A percentile compares a stretch with the other conserved stretches of the same genome.
These are phyloP conservation scores for Procambarus virginalis DNA, from an alignment of 1,140 invertebrate species.

Conservation along the genomic window DNA sequence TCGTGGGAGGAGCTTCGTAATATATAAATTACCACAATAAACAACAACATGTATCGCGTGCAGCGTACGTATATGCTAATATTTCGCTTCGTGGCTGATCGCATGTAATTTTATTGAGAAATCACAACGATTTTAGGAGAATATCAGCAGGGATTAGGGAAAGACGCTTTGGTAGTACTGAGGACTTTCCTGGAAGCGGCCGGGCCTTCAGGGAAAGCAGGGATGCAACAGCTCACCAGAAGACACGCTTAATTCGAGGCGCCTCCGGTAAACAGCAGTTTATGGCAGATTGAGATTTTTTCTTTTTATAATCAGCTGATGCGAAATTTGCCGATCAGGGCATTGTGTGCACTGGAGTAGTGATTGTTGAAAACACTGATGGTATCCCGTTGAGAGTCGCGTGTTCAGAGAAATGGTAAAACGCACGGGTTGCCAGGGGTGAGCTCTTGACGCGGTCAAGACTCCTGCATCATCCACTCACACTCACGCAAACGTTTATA, in stretches of 20 bases:
- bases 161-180: conserved; percentile 23
- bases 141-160: not conserved
- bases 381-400: conserved; percentile 9
- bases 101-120: not conserved
- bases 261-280: not conserved
- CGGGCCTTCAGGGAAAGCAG: conserved; percentile 30
- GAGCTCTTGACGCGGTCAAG: not conserved
- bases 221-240: conserved; percentile 34
- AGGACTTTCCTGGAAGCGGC: conserved; percentile 22
- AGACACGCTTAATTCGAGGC: no score
- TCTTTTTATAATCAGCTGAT: not conserved
- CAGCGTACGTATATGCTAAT: not conserved
- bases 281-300: no score
- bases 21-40: not conserved
- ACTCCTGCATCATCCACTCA: no score
- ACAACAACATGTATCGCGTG: not conserved
- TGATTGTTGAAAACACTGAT: not conserved
- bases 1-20: not conserved
- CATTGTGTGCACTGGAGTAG: no score
- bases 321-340: no score
- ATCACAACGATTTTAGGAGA: not conserved
- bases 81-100: not conserved
- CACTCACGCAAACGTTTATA: no score
- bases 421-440: conserved; percentile 13
- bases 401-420: conserved; percentile 30